Evolutionary conservation across 2,113 vertebrate species (phyloP).

Genomic region (Agelaius phoeniceus): DNA sequence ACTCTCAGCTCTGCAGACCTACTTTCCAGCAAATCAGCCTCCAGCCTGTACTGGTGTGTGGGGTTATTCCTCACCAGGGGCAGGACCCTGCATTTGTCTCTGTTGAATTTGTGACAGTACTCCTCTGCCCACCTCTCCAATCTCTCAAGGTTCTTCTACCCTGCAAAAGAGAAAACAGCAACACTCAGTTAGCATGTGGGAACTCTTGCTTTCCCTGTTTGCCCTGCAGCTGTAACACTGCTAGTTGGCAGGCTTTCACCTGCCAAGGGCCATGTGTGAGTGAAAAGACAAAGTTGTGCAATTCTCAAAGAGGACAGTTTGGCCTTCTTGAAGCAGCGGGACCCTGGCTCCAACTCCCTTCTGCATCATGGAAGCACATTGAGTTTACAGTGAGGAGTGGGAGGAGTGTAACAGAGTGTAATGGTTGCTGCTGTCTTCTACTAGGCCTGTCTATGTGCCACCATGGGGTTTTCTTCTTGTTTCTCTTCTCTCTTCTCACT

Average conservation of each 20-base stretch:
- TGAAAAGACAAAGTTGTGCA: neutral
- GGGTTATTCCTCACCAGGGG: neutral
- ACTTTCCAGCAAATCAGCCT: neutral
- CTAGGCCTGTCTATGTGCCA: fast-evolving
- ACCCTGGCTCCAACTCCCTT: neutral
- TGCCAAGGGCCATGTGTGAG: neutral
- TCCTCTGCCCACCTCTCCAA: neutral
- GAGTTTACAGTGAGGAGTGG: neutral
- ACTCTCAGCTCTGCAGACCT: neutral
- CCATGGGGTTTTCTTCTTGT: neutral
- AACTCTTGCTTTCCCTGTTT: neutral
- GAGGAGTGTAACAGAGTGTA: neutral
- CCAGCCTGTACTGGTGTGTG: neutral
- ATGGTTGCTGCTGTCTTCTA: neutral
- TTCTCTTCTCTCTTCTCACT: neutral
- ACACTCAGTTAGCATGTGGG: neutral
- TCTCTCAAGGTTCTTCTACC: fast-evolving
- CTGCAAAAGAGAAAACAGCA: neutral
- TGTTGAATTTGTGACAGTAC: neutral
- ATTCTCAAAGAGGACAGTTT: neutral
- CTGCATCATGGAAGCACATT: neutral
- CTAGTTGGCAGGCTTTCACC: neutral
- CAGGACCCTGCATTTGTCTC: neutral
- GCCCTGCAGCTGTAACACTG: neutral
- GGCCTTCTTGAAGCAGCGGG: neutral